A percentile compares a stretch with the other conserved stretches of the same genome.
Evolutionary conservation across 1,140 invertebrate genomes (phyloP).

Genomic region (Drosophila sp.): DNA sequence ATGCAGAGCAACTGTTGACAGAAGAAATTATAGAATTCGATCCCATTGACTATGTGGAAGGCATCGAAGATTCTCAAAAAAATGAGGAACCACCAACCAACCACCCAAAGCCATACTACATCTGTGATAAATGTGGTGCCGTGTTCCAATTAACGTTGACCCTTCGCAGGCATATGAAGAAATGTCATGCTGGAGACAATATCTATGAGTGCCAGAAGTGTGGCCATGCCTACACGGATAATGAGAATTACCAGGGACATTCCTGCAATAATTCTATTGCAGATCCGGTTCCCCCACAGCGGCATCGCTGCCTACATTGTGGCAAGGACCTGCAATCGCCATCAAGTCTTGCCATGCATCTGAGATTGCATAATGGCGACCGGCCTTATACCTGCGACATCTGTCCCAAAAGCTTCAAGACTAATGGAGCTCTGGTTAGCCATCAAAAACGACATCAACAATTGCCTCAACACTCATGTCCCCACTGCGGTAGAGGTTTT

Average conservation of each 20-base stretch:
- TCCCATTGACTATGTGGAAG: slow-evolving; percentile 27
- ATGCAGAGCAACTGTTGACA: not conserved
- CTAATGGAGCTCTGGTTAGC: slow-evolving; percentile 44
- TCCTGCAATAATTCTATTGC: slow-evolving; percentile 10
- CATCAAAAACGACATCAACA: slow-evolving; percentile 84
- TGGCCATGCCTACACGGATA: slow-evolving; percentile 38
- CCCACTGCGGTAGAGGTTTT: slow-evolving; percentile 82
- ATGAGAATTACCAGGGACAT: slow-evolving; percentile 28
- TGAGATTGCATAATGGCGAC: slow-evolving; percentile 98
- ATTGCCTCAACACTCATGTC: slow-evolving; percentile 86
- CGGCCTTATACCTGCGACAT: slow-evolving; percentile 96
- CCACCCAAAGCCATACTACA: not conserved
- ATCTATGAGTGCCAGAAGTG: slow-evolving; percentile 42
- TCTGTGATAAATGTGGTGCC: slow-evolving; percentile 61
- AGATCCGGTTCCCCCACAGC: not conserved
- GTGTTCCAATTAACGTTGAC: slow-evolving; percentile 43
- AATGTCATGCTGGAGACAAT: slow-evolving; percentile 18
- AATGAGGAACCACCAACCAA: not conserved
- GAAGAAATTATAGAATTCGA: slow-evolving; percentile 42
- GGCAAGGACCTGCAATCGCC: slow-evolving; percentile 48
- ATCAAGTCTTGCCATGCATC: slow-evolving; percentile 85
- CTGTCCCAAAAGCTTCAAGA: slow-evolving; percentile 95
- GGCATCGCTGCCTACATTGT: slow-evolving; percentile 43
- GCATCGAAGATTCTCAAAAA: not conserved
- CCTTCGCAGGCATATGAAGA: slow-evolving; percentile 50